Evolutionary conservation across 2,888 invertebrate genomes (phyloP).

Genomic region (Sepioteuthis lessoniana): DNA sequence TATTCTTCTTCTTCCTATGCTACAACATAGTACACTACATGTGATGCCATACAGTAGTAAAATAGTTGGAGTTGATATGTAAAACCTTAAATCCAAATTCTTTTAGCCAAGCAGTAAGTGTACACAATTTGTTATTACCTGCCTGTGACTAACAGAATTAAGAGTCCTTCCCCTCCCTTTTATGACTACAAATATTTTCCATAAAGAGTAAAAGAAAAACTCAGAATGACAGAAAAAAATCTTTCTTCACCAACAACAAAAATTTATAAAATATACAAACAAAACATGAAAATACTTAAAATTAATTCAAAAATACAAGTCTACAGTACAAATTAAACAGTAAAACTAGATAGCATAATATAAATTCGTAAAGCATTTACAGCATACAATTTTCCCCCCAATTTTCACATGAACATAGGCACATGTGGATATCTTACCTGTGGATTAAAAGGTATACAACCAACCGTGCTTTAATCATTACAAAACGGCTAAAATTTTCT

Average conservation of each 20-base stretch:
- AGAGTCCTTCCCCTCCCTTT: neutral
- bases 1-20: neutral
- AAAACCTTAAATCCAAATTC: neutral
- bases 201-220: neutral
- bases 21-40: neutral
- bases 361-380: neutral
- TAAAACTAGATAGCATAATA: neutral
- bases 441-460: neutral
- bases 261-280: neutral
- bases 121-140: too few species aligned
- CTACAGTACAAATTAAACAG: neutral
- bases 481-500: neutral
- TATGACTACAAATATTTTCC: neutral
- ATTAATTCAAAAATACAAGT: neutral
- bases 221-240: neutral
- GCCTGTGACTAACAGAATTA: neutral
- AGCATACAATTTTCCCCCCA: neutral
- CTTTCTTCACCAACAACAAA: neutral
- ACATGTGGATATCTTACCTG: constrained; percentile 33
- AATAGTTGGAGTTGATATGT: neutral
- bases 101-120: neutral
- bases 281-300: neutral
- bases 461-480: neutral
- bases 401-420: neutral
- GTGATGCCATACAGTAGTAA: constrained; percentile 8